Evolutionary conservation across 2,888 invertebrate species (phyloP).

Genomic region (Scotopteryx bipunctaria): DNA sequence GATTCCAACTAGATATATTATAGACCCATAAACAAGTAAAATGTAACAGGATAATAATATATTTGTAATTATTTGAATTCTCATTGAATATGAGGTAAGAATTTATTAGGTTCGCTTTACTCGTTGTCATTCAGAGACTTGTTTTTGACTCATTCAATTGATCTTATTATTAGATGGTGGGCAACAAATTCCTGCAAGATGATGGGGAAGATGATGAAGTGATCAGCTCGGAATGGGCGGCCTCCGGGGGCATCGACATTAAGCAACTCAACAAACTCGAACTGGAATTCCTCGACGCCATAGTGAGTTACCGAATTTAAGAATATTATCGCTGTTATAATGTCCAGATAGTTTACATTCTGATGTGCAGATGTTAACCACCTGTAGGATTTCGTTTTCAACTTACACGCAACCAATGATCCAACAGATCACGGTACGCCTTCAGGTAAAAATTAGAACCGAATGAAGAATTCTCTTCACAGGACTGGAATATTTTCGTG

Average conservation of each 20-base stretch:
- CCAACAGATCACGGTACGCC: too few relatives aligned
- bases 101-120: too few relatives aligned
- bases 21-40: too few relatives aligned
- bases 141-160: not conserved
- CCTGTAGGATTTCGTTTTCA: not conserved
- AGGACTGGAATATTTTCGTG: constrained; percentile 95
- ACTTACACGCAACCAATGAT: not conserved
- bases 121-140: too few relatives aligned
- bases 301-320: constrained; percentile 86
- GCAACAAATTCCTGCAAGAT: constrained; percentile 97
- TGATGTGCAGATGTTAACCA: not conserved
- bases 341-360: too few relatives aligned
- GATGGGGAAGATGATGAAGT: constrained; percentile 96
- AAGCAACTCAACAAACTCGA: constrained; percentile 92
- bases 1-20: too few relatives aligned
- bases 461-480: too few relatives aligned
- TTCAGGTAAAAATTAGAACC: too few relatives aligned
- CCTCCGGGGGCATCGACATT: constrained; percentile 90
- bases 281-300: constrained; percentile 93
- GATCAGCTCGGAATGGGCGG: constrained; percentile 96
- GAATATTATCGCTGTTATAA: too few relatives aligned
- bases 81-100: too few relatives aligned
- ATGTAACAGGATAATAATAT: too few relatives aligned
- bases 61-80: too few relatives aligned
- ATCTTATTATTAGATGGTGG: constrained; percentile 89